A percentile compares a stretch with the other conserved stretches of the same genome.
Conservation (phyloP, 2,113 vertebrate genomes). For the Fregata magnificens region DNA sequence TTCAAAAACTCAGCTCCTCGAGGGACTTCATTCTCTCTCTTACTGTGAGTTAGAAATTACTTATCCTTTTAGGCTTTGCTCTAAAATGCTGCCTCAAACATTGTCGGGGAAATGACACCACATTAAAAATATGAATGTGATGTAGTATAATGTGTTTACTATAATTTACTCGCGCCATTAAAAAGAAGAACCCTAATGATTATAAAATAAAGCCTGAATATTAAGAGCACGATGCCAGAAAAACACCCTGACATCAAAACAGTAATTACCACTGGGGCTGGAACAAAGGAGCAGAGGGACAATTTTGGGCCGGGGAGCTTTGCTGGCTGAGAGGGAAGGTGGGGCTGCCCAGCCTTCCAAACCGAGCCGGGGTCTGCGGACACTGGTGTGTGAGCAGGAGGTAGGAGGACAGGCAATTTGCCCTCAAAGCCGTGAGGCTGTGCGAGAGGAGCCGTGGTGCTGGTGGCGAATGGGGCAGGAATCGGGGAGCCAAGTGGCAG, state of each 20-base stretch:
- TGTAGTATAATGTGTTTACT: neutral
- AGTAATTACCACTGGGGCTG: neutral
- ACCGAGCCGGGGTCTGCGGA: neutral
- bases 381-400: neutral
- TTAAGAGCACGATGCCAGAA: slow-evolving; percentile 1
- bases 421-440: neutral
- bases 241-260: neutral
- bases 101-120: neutral
- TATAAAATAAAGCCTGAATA: slow-evolving; percentile 1
- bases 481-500: neutral
- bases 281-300: neutral
- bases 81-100: neutral
- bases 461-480: neutral
- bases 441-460: neutral
- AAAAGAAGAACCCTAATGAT: neutral
- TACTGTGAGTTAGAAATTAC: neutral
- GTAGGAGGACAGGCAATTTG: neutral
- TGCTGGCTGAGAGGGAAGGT: neutral
- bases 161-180: neutral
- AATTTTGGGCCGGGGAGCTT: neutral
- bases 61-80: neutral
- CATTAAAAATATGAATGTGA: neutral
- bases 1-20: neutral
- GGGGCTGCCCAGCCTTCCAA: neutral
- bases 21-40: neutral